A percentile compares a stretch with the other conserved stretches of the same genome.
phyloP scores from a whole-genome alignment of 2,797 vertebrate species.

The Halcyon badia region DNA sequence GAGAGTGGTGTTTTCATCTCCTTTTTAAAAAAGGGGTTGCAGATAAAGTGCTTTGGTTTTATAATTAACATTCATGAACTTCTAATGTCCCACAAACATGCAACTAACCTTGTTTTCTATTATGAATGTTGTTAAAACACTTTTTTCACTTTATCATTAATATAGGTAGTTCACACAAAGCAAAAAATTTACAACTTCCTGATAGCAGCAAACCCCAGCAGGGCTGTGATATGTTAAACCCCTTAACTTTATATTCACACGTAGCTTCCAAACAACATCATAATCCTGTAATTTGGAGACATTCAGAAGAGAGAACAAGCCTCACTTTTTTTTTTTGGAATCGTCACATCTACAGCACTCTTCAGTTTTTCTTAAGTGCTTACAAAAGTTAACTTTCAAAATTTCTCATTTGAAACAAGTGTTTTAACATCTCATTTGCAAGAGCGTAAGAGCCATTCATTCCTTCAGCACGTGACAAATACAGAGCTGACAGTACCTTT shows the following conservation, averaged over 20 bases:
- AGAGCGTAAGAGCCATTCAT: conserved; percentile 55
- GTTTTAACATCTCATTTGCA: conserved; percentile 51
- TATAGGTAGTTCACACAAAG: background rate
- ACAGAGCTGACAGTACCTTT: conserved; percentile 61
- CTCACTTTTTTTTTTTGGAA: background rate
- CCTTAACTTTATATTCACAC: background rate
- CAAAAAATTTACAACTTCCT: conserved; percentile 11
- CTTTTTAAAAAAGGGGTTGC: conserved; percentile 50
- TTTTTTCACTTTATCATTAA: conserved; percentile 36
- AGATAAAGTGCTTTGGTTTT: conserved; percentile 35
- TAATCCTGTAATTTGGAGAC: background rate
- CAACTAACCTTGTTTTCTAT: conserved; percentile 43
- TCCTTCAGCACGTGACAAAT: conserved; percentile 34
- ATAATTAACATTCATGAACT: conserved; percentile 46
- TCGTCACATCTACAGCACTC: background rate
- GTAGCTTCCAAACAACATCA: background rate
- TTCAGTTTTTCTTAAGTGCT: conserved; percentile 5
- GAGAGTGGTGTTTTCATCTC: conserved; percentile 40
- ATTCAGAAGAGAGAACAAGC: background rate
- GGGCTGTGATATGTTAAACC: background rate
- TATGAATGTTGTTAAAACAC: conserved; percentile 67
- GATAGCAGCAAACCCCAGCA: background rate
- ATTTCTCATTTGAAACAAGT: conserved; percentile 14
- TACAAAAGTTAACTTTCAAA: conserved; percentile 24
- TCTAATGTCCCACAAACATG: conserved; percentile 54